phyloP scores from a whole-genome alignment of 35 echinoderm and acorn worm genomes.

The Patiria miniata region DNA sequence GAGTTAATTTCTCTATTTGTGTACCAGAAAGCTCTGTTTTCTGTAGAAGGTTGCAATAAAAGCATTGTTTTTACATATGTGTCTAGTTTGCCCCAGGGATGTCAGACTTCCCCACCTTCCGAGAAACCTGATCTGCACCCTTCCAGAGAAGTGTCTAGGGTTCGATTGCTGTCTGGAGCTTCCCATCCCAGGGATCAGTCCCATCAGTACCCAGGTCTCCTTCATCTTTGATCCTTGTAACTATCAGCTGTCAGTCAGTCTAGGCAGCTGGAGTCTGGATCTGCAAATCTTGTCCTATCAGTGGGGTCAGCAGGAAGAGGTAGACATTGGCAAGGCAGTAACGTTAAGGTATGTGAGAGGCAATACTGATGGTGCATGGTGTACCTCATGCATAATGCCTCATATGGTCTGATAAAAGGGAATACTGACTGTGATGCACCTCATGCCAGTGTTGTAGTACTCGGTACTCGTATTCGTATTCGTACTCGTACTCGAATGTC shows the following conservation, averaged over 20 bases:
- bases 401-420: too few species aligned
- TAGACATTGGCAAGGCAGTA: not conserved
- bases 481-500: too few species aligned
- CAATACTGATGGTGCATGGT: too few species aligned
- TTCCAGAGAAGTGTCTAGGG: conserved; percentile 30
- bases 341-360: not conserved
- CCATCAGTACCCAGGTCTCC: conserved; percentile 4
- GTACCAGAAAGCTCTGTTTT: not conserved
- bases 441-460: too few species aligned
- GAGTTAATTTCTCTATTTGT: too few species aligned
- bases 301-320: conserved; percentile 24
- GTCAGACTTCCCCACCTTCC: conserved; percentile 17
- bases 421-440: too few species aligned
- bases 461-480: too few species aligned
- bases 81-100: not conserved
- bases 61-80: too few species aligned
- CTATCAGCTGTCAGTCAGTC: not conserved
- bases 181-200: not conserved
- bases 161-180: conserved; percentile 44
- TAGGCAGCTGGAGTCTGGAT: conserved; percentile 13
- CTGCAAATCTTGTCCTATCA: conserved; percentile 10
- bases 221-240: conserved; percentile 43
- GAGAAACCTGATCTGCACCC: conserved; percentile 7
- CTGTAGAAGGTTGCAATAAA: too few species aligned
- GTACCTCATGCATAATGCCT: too few species aligned